A percentile compares a stretch with the other conserved stretches of the same genome.
Conservation (phyloP, 1,140 invertebrate species). For the Rhynchophorus ferrugineus region DNA sequence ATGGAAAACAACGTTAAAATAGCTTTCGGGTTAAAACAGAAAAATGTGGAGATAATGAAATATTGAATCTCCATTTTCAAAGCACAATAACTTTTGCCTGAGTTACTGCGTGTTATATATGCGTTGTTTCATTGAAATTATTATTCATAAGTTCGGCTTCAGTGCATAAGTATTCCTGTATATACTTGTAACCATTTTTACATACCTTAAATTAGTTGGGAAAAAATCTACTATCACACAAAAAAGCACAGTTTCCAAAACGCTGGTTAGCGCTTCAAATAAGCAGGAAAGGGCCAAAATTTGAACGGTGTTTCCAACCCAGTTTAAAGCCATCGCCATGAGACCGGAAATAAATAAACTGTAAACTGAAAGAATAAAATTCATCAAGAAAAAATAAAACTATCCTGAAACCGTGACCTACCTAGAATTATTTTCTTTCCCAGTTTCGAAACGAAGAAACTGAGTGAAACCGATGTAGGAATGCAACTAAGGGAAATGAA, state of each 20-base stretch:
- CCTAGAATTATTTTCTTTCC: slow-evolving; percentile 49
- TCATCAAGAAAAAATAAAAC: neutral
- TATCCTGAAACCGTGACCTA: slow-evolving; percentile 22
- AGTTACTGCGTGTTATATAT: too few relatives aligned
- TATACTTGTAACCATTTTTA: too few relatives aligned
- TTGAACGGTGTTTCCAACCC: slow-evolving; percentile 45
- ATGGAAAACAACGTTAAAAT: too few relatives aligned
- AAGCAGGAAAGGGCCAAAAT: slow-evolving; percentile 49
- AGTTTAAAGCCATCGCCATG: slow-evolving; percentile 48
- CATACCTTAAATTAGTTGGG: slow-evolving; percentile 40
- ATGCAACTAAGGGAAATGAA: slow-evolving; percentile 48
- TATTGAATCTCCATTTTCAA: too few relatives aligned
- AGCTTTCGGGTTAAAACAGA: too few relatives aligned
- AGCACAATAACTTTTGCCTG: too few relatives aligned
- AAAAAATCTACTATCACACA: slow-evolving; percentile 52
- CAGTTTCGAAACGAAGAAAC: slow-evolving; percentile 47
- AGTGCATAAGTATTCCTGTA: too few relatives aligned
- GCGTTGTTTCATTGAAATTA: too few relatives aligned
- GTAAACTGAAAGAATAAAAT: slow-evolving; percentile 34
- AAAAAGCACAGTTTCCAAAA: slow-evolving; percentile 50
- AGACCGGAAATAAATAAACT: slow-evolving; percentile 50
- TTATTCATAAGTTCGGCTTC: too few relatives aligned
- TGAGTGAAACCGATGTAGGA: slow-evolving; percentile 47
- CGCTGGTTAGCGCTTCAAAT: slow-evolving; percentile 50
- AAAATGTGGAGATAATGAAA: too few relatives aligned